Evolutionary conservation across 1,140 invertebrate genomes (phyloP), one percentile per base, ranked within the genome.

Genomic region (Tigriopus japonicus): DNA sequence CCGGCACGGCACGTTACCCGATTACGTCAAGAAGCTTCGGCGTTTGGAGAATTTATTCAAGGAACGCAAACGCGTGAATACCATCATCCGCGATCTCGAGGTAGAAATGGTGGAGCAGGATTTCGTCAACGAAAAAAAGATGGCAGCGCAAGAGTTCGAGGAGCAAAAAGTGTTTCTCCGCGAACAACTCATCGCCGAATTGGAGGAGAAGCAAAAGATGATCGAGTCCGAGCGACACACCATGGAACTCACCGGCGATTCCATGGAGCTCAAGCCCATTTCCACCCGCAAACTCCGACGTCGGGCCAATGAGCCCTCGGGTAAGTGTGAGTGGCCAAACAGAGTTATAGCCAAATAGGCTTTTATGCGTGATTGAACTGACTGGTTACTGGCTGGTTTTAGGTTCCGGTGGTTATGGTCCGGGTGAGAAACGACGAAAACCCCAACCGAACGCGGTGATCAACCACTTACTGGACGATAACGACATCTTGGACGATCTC

Each of bases 121-220:
- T 66, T 95, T 86, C 68, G 75, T 84, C 63, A 78, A 80, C 40
- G 93, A 96, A 69, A 88, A 88, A 69, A 85, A 85, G 71, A 81
- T 83, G 24, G 85, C 89, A 2, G 81, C 78, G 0, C 85, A 87
- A 71, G 91, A 96, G 67, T 92, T 90, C 77, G 89, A 96, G 71
- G 90, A 96, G 66, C 94, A 95, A 69, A 92, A 92, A 70, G 78
- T 86, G 64, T 91, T 95, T 69, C 72, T 97, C 12, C 82, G 84
- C 67, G 91, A 95, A 70, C 90, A 83, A 73, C 70, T 98, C 14
- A 76, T 96, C 12, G 78, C 81, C 41, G 91, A 95, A 69, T 83
- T 95, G 70, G 91, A 95, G 69, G 92, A 96, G 63, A 93, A 93
- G 67, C 78, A 84, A 66, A 84, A 85, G 66, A 78, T 83, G 64